Conservation (phyloP, 2,888 invertebrate species). For the Napeogenes inachia region DNA sequence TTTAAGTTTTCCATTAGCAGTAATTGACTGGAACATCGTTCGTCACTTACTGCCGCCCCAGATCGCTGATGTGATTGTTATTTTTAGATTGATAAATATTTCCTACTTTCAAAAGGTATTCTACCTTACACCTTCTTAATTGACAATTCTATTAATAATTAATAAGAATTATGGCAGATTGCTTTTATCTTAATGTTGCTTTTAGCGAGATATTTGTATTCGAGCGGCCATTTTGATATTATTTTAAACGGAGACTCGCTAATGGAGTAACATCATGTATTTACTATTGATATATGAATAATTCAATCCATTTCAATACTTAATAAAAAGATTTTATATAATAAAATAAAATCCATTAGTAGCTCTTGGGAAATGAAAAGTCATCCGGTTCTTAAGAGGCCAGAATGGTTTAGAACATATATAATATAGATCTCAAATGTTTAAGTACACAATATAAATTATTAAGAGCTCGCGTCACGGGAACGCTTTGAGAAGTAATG, state of each 20-base stretch:
- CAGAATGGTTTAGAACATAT: too few species aligned
- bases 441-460: conserved; percentile 74
- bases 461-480: conserved; percentile 77
- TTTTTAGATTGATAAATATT: conserved; percentile 72
- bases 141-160: conserved; percentile 73
- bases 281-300: conserved; percentile 63
- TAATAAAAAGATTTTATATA: conserved; percentile 32
- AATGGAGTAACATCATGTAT: conserved; percentile 68
- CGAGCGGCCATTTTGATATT: conserved; percentile 64
- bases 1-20: conserved; percentile 77
- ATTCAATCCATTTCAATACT: conserved; percentile 47
- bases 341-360: conserved; percentile 23
- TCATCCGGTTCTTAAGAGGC: too few species aligned
- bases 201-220: conserved; percentile 69
- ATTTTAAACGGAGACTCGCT: conserved; percentile 60
- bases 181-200: conserved; percentile 74
- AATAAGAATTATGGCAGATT: conserved; percentile 68
- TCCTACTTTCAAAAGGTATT: conserved; percentile 67
- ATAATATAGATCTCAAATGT: too few species aligned
- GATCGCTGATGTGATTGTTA: conserved; percentile 65
- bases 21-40: conserved; percentile 77
- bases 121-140: conserved; percentile 62
- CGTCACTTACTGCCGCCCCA: conserved; percentile 69
- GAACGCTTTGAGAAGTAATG: conserved; percentile 78
- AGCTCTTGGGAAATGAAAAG: too few species aligned